Base-by-base conservation (phyloP, 1,140 invertebrate species). In the Drosophila arizonae region DNA sequence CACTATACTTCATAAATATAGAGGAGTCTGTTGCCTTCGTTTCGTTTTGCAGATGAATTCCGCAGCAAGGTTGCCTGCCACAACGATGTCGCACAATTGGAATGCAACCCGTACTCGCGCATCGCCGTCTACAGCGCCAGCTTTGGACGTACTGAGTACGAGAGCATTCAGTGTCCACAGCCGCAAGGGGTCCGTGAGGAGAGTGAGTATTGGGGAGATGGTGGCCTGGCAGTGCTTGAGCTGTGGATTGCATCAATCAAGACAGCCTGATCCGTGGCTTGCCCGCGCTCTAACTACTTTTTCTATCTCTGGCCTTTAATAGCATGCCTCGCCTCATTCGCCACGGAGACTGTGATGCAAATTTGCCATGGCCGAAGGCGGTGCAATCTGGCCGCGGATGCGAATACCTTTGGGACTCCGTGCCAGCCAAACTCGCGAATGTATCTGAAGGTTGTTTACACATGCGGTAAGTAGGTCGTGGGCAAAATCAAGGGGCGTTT, bases 401-500 rank as follows among this genome's bases (percentile, higher is more conserved):
- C 95, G 50, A 94, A 95, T 58, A 96, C 96, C 62, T 98, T 98
- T 91, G 96, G 96, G 24, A 96, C 95, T 79, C 97, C 97, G 0
- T 98, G 97, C 90, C 94, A 95, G 58, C 93, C 95, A 0, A 95
- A 96, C 58, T 97, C 96, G 72, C 94, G 95, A 64, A 97, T 97
- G 92, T 98, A 98, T 92, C 94, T 98, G 74, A 97, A 96, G 93
- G 96, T 98, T 71, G 96, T 97, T 75, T 98, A 98, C 92, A 97
- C 97, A 28, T 99, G 97, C 92, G 97, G 97, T 99, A 93, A 96
- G 96, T 95, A 62, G 62, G 58, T 24, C 54, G 57, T 55, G 36
- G 56, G 24, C 39, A 72, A 72, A 67, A 52, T 57, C 36, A 30
- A 43, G 54, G 54, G 43, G 69, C 62, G 62, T 58, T 58, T 62